These are phyloP conservation scores for Rhopalosiphum padi DNA, from an alignment of 1,140 invertebrate species.

Conservation along the genomic window DNA sequence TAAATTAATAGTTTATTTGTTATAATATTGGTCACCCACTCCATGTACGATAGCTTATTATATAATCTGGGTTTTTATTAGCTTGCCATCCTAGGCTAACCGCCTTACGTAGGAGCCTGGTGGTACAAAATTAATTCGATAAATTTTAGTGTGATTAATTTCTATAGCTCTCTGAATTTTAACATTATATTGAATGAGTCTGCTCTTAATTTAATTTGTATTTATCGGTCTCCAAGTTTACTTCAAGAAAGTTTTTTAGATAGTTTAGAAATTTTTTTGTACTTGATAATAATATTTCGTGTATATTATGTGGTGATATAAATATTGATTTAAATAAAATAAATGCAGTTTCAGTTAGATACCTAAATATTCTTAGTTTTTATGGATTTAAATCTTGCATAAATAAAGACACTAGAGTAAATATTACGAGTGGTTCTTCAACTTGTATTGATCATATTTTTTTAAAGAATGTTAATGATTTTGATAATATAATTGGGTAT, in stretches of 20 bases:
- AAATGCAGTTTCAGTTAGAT: not conserved
- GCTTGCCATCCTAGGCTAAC: too few species aligned
- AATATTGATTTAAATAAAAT: not conserved
- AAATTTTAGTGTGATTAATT: not conserved
- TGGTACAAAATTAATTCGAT: not conserved
- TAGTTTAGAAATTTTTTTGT: not conserved
- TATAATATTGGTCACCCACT: too few species aligned
- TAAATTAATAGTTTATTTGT: too few species aligned
- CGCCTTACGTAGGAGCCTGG: too few species aligned
- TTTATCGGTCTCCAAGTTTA: not conserved
- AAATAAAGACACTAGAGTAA: not conserved
- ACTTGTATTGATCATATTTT: too few species aligned
- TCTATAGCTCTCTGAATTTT: not conserved
- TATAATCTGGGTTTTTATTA: too few species aligned
- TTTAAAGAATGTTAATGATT: too few species aligned
- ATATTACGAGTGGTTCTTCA: too few species aligned
- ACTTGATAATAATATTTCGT: not conserved
- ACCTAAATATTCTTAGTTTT: not conserved
- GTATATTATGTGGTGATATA: not conserved
- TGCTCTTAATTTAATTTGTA: not conserved
- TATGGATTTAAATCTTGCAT: not conserved
- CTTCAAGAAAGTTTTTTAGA: not conserved
- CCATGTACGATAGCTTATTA: too few species aligned
- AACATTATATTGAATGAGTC: not conserved
- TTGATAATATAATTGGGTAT: too few species aligned